These are phyloP conservation scores for Dicranocentrus wangi DNA, from an alignment of 2,888 invertebrate genomes.

Conservation along the genomic window DNA sequence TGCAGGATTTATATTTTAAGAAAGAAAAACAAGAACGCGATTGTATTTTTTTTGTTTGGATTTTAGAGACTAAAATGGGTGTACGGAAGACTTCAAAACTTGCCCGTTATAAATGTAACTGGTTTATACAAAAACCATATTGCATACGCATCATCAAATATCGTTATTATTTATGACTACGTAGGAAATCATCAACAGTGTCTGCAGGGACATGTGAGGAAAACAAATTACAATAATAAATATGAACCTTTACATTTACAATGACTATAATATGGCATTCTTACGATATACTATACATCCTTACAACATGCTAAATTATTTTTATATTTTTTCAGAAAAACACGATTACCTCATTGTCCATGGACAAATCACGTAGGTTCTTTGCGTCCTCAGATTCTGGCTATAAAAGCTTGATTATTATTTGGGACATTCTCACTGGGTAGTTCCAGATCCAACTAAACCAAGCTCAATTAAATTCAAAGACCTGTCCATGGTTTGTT, in stretches of 20 bases:
- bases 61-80: conserved; percentile 67
- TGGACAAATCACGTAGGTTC: conserved; percentile 55
- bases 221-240: background rate
- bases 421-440: conserved; percentile 69
- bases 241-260: too few relatives aligned
- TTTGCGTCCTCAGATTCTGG: conserved; percentile 69
- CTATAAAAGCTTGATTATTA: conserved; percentile 65
- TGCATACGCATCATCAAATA: conserved; percentile 69
- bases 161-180: conserved; percentile 68
- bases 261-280: too few relatives aligned
- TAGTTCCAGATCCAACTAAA: too few relatives aligned
- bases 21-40: background rate
- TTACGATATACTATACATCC: too few relatives aligned
- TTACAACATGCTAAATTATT: too few relatives aligned
- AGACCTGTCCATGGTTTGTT: too few relatives aligned
- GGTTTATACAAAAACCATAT: conserved; percentile 69
- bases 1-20: too few relatives aligned
- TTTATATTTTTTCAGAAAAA: conserved; percentile 63
- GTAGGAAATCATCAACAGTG: conserved; percentile 67
- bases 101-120: conserved; percentile 67
- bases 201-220: conserved; percentile 72
- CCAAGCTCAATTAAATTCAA: too few relatives aligned
- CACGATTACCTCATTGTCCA: conserved; percentile 58
- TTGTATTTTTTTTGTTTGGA: background rate
- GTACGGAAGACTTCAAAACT: conserved; percentile 65